Base-by-base conservation (phyloP, 2,888 invertebrate genomes). In the Dasysyrphus albostriatus region DNA sequence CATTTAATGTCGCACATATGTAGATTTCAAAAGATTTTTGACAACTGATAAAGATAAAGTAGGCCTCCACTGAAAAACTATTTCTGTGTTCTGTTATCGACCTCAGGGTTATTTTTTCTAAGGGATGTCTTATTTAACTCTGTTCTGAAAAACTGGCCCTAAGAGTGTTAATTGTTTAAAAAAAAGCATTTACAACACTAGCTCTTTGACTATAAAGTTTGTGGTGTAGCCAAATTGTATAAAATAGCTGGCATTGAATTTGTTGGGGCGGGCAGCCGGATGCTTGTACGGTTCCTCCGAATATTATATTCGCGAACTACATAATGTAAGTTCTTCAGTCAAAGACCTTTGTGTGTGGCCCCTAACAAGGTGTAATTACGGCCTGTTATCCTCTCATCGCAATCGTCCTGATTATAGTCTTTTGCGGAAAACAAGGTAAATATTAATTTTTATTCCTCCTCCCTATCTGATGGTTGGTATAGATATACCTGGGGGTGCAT, bases 361-460 rank as follows among this genome's bases (percentile, higher is more conserved):
- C 89, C 88, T 90, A 91, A 91, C 91, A 91, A 91, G 91, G 90
- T 92, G 92, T 91, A 92, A 92, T 92, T 92, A 92, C 91, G 91
- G 90, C 90, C 92, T 91, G 91, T 92, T 92, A 92, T 91, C 91
- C 91, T 92, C 91, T 92, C 92, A 92, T 92, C 92, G 92, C 81
- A 73, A 77, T 83, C 76, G 70, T 84, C 75, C 79, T 88, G 88
- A 88, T 88, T 92, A 92, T 91, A 92, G 91, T 90, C 90, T 90
- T 90, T 90, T 91, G 89, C 89, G 90, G 89, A 90, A 90, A 90
- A 88, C 80, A 88, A 92, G 91, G 92, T 90, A 92, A 92, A 92
- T 92, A 92, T 92, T 92, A 91, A 92, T 92, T 92, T 91, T 90
- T 89, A 90, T 89, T 87, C 88, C 88, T 88, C 75, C 84, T 83